These are phyloP conservation scores for Sebastes vulpes DNA, from an alignment of 2,797 vertebrate genomes.

Conservation along the genomic window DNA sequence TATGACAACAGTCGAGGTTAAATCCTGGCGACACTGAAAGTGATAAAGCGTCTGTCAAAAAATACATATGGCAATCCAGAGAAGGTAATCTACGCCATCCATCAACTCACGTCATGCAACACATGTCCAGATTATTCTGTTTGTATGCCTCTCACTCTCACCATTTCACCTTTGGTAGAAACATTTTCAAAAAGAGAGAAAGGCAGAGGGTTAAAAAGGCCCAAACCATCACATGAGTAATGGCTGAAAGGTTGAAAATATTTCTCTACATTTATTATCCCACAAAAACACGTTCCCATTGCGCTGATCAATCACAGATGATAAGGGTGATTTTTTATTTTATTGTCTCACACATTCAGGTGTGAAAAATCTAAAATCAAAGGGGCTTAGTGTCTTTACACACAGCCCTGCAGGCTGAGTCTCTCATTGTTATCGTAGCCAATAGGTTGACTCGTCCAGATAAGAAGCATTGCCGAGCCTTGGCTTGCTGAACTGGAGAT, in stretches of 20 bases:
- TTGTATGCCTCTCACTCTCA: background rate
- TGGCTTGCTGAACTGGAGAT: background rate
- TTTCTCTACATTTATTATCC: background rate
- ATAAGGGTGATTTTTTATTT: constrained; percentile 1
- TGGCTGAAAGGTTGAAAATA: background rate
- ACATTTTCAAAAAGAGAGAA: background rate
- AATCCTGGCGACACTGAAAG: background rate
- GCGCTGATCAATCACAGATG: background rate
- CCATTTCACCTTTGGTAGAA: background rate
- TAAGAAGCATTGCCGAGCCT: background rate
- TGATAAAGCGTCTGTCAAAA: constrained; percentile 30
- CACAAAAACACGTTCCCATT: background rate
- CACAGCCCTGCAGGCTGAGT: background rate
- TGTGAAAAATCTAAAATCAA: background rate
- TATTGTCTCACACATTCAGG: background rate
- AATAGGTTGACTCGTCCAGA: background rate
- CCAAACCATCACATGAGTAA: background rate
- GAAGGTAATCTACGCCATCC: constrained; percentile 6
- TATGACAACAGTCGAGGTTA: background rate
- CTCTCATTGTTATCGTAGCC: background rate
- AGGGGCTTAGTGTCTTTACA: background rate
- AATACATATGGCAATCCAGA: constrained; percentile 9
- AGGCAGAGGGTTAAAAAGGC: background rate
- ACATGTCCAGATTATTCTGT: background rate
- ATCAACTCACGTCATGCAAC: constrained; percentile 10